Base-by-base conservation (phyloP, 92 coral and sea anemone genomes). In the Porites lobata region DNA sequence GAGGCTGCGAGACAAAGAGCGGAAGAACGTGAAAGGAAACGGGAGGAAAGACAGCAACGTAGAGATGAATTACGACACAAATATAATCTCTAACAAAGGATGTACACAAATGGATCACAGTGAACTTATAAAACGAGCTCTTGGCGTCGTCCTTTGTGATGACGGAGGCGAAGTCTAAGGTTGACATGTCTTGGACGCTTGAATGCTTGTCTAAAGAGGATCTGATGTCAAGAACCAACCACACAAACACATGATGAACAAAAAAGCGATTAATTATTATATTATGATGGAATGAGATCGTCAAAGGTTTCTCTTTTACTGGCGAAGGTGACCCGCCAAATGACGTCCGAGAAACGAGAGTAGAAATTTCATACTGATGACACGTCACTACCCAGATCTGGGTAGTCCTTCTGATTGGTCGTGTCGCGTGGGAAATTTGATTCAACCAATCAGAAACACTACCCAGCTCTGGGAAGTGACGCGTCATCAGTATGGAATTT, bases 31-130 rank as follows among this genome's bases (percentile, higher is more conserved):
- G 83, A 66, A 3, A 68, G 18, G 21, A 7, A 38, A 63, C 76
- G 58, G 29, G 63, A 57, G 21, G 56, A 76, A 53, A 13, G 89
- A 29, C 53, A 65, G 52, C 21, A 11, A 12, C 54, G 75, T 1
- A 76, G 76, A 19, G 83, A 85, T 6, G 75, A 65, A 76, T 8
- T 75, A 19, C 82, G 83, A 73, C 17, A 38, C 10, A 83, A 83
- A 74, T 62, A 83, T 65, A 83, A 83, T 6, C 22, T 72, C 22
- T 38, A n/a, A 53, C 7, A 50, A 52, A 38, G 6, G 47, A 38
- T 38, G 47, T 4, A 38, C 47, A 38, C 47, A 38, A 20, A 79
- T 6, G 7, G 11, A 66, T 74, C 8, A 18, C 11, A 65, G 5
- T 64, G 19, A 62, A 62, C 66, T 14, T 19, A 14, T 19, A 13